These are phyloP conservation scores for Malthinus seriepunctatus DNA, from an alignment of 2,888 invertebrate species.

Conservation along the genomic window DNA sequence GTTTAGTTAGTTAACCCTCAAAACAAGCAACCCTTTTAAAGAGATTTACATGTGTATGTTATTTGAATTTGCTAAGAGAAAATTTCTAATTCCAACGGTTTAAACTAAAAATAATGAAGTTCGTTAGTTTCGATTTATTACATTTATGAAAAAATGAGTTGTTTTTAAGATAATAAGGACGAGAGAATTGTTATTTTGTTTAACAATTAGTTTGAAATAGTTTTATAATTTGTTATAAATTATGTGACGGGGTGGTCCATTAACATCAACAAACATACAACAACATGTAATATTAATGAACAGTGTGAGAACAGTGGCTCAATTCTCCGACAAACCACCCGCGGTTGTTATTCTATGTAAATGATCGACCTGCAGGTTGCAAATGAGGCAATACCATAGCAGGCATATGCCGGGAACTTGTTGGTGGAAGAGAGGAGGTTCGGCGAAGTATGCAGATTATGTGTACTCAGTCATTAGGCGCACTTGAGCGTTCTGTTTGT, in stretches of 20 bases:
- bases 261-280: conserved; percentile 27
- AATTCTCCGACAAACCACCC: conserved; percentile 46
- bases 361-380: conserved; percentile 53
- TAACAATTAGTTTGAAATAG: background rate
- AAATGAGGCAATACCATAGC: conserved; percentile 49
- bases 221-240: conserved; percentile 12
- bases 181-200: too few relatives aligned
- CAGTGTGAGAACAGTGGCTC: conserved; percentile 37
- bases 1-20: conserved; percentile 26
- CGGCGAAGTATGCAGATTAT: conserved; percentile 51
- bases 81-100: too few relatives aligned
- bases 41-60: conserved; percentile 25
- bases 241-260: conserved; percentile 22
- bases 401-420: conserved; percentile 40
- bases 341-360: conserved; percentile 53
- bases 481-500: conserved; percentile 52
- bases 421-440: conserved; percentile 15
- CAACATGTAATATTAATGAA: conserved; percentile 47
- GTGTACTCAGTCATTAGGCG: conserved; percentile 54
- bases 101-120: too few relatives aligned
- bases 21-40: conserved; percentile 26
- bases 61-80: conserved; percentile 16
- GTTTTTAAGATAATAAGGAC: too few relatives aligned
- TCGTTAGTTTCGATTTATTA: background rate
- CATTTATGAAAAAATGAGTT: background rate